Percentiles rank a stretch among this genome's conserved stretches.
Evolutionary conservation across 2,113 vertebrate species (phyloP).

Genomic region (Bufo gargarizans): DNA sequence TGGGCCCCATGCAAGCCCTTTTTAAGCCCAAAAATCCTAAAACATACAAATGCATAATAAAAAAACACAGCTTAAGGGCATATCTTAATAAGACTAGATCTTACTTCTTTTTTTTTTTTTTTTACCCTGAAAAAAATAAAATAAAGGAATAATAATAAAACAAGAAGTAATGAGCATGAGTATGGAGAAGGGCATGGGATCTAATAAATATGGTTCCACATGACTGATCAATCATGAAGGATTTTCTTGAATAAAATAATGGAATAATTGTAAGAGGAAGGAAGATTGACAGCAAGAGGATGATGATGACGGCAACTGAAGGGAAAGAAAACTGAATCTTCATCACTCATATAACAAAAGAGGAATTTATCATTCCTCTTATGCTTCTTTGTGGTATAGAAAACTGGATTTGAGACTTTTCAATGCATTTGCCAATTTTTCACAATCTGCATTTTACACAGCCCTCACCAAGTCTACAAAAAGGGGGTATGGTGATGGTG

Average conservation of each 20-base stretch:
- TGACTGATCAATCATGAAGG: neutral
- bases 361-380: neutral
- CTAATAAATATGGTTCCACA: neutral
- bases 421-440: too few species aligned
- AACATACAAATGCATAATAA: too few species aligned
- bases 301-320: neutral
- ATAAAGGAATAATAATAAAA: neutral
- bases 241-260: neutral
- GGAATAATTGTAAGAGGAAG: neutral
- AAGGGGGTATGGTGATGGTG: too few species aligned
- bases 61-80: too few species aligned
- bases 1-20: too few species aligned
- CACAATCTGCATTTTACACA: too few species aligned
- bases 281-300: neutral
- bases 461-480: too few species aligned
- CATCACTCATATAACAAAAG: neutral
- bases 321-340: neutral
- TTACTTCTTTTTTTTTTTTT: neutral
- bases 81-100: neutral
- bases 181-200: neutral
- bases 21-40: too few species aligned
- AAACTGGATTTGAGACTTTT: too few species aligned
- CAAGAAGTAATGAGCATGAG: neutral
- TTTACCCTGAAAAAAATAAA: too few species aligned
- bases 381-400: too few species aligned